Conservation (phyloP, 2,888 invertebrate genomes). For the Leuctra nigra region DNA sequence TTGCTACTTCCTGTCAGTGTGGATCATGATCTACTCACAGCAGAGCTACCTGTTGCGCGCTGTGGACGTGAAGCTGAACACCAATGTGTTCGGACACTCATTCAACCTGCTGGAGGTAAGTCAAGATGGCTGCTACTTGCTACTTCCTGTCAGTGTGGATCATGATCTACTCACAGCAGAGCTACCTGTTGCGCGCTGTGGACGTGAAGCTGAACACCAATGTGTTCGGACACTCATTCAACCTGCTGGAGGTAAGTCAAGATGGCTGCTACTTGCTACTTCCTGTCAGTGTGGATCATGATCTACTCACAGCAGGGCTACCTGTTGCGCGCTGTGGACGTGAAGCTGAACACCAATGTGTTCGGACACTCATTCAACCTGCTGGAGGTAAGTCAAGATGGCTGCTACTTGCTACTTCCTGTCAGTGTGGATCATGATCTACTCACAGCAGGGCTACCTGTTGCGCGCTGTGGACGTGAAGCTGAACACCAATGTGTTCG, state of each 20-base stretch:
- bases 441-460: conserved; percentile 74
- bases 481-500: conserved; percentile 69
- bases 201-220: conserved; percentile 68
- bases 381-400: conserved; percentile 55
- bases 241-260: conserved; percentile 59
- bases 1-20: too few relatives aligned
- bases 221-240: conserved; percentile 70
- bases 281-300: too few relatives aligned
- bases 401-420: too few relatives aligned
- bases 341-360: conserved; percentile 69
- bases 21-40: conserved; percentile 75
- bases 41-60: conserved; percentile 74
- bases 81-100: conserved; percentile 69
- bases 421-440: too few relatives aligned
- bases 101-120: conserved; percentile 66
- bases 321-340: conserved; percentile 60
- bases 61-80: conserved; percentile 62
- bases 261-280: too few relatives aligned
- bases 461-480: conserved; percentile 67
- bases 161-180: conserved; percentile 76
- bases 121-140: too few relatives aligned
- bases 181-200: conserved; percentile 67
- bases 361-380: conserved; percentile 74
- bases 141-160: too few relatives aligned
- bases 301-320: conserved; percentile 81